Evolutionary conservation across 2,888 invertebrate genomes (phyloP).

Genomic region (Germaria angustata): DNA sequence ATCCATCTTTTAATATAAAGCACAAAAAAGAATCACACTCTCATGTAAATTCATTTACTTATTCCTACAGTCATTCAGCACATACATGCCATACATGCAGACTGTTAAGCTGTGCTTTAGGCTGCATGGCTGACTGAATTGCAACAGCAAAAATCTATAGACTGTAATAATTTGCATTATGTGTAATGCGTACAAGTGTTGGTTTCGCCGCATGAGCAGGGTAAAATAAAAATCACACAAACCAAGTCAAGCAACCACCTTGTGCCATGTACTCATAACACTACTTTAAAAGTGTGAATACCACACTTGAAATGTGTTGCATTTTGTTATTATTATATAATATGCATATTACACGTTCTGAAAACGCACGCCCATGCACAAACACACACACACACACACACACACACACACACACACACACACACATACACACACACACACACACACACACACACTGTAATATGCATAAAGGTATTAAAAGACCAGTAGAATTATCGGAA

Average conservation of each 20-base stretch:
- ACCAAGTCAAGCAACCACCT: constrained; percentile 29
- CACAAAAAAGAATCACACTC: not conserved
- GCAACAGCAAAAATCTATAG: constrained; percentile 61
- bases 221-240: constrained; percentile 24
- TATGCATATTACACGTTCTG: constrained; percentile 45
- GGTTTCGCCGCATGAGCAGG: constrained; percentile 18
- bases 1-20: constrained; percentile 41
- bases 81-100: constrained; percentile 2
- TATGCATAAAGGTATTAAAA: too few species aligned
- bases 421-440: not conserved
- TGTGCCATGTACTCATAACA: constrained; percentile 49
- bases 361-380: not conserved
- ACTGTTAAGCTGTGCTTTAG: constrained; percentile 53
- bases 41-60: constrained; percentile 17
- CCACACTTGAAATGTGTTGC: constrained; percentile 70
- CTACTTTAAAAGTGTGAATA: constrained; percentile 68
- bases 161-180: constrained; percentile 62
- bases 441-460: too few species aligned
- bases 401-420: not conserved
- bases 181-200: constrained; percentile 46
- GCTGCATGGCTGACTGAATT: constrained; percentile 34
- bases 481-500: constrained; percentile 25
- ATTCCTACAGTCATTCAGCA: constrained; percentile 1
- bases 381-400: not conserved
- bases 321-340: constrained; percentile 64